These are phyloP conservation scores for Cynopterus brachyotis DNA, from an alignment of 2,113 vertebrate species.

Conservation along the genomic window DNA sequence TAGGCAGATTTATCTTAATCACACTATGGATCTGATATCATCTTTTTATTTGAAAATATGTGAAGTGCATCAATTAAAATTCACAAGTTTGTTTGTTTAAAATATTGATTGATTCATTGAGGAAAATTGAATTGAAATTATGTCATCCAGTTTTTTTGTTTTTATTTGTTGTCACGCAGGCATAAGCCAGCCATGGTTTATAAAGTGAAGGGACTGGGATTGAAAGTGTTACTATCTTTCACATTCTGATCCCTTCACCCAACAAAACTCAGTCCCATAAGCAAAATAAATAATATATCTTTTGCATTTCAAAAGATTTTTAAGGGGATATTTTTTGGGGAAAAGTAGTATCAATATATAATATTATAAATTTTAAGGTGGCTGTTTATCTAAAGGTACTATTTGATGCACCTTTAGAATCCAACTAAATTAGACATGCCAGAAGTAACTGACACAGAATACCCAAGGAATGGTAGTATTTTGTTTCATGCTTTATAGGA, in stretches of 20 bases:
- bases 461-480: slow-evolving; percentile 27
- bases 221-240: neutral
- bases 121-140: neutral
- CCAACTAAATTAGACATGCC: slow-evolving; percentile 49
- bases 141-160: neutral
- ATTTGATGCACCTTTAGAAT: slow-evolving; percentile 15
- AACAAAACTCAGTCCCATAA: neutral
- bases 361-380: neutral
- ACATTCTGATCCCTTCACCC: neutral
- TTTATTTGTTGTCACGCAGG: neutral
- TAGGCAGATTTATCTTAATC: neutral
- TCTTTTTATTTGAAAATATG: neutral
- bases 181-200: neutral
- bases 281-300: neutral
- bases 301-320: neutral
- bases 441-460: slow-evolving; percentile 49
- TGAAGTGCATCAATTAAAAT: neutral
- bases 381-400: neutral
- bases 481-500: slow-evolving; percentile 48
- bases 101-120: neutral
- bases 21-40: neutral
- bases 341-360: neutral
- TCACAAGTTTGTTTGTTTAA: neutral
- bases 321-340: neutral
- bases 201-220: neutral